These are phyloP conservation scores for Harpegnathos saltator DNA, from an alignment of 1,140 invertebrate genomes.

Conservation along the genomic window DNA sequence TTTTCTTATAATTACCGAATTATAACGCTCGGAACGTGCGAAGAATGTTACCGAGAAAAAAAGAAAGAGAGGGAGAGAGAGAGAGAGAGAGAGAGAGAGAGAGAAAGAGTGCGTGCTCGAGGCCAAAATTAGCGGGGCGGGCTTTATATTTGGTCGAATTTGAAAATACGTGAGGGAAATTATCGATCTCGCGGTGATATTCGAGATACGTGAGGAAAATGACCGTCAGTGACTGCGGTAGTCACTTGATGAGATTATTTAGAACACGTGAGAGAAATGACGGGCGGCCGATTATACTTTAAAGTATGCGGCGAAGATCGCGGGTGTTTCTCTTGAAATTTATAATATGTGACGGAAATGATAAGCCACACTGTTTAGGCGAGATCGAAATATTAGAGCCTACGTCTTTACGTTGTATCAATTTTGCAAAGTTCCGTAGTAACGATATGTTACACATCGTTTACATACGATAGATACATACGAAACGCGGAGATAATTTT, in stretches of 20 bases:
- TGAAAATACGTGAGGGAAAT: conserved; percentile 55
- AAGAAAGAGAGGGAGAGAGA: no score
- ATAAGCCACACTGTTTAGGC: not conserved
- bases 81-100: not conserved
- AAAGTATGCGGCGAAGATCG: not conserved
- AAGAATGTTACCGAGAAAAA: conserved; percentile 4
- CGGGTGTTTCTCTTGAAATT: not conserved
- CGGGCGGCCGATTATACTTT: conserved; percentile 12
- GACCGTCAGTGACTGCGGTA: not conserved
- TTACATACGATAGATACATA: not conserved
- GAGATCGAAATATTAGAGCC: not conserved
- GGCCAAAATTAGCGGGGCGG: not conserved
- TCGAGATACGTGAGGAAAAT: conserved; percentile 47
- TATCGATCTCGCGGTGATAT: conserved; percentile 35
- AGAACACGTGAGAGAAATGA: conserved; percentile 34
- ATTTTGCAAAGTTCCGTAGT: not conserved
- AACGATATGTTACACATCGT: not conserved
- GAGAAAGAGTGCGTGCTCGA: conserved; percentile 28
- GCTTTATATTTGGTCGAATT: conserved; percentile 11
- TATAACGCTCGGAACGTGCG: conserved; percentile 32
- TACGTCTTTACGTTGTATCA: not conserved
- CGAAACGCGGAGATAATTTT: not conserved
- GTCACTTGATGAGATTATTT: conserved; percentile 36
- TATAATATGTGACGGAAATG: conserved; percentile 6
- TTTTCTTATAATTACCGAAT: conserved; percentile 41